A percentile compares a stretch with the other conserved stretches of the same genome.
Conservation (phyloP, 2,888 invertebrate genomes). For the Acanthosepion esculentum region DNA sequence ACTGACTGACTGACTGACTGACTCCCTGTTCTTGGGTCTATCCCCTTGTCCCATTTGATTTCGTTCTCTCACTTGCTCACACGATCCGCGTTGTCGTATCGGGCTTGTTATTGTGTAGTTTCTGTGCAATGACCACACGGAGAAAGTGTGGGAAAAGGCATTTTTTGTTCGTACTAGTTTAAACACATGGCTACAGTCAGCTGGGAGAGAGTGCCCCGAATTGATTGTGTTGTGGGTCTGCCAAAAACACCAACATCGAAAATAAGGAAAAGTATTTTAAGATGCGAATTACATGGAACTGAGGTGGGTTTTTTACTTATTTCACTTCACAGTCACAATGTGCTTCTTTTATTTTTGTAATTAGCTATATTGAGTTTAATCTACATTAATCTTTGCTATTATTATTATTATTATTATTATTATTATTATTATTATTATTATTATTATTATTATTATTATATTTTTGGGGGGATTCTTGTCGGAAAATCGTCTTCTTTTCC, state of each 20-base stretch:
- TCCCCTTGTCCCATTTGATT: neutral
- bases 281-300: neutral
- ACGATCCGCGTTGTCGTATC: neutral
- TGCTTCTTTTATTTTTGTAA: neutral
- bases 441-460: too few species aligned
- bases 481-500: too few species aligned
- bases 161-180: neutral
- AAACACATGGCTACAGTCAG: neutral
- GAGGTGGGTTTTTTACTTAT: neutral
- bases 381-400: too few species aligned
- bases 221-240: neutral
- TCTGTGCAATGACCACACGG: neutral
- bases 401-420: too few species aligned
- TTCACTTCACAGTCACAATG: neutral
- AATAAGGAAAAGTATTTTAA: neutral
- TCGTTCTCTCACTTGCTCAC: neutral
- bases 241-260: neutral
- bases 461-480: too few species aligned
- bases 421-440: too few species aligned
- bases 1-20: neutral
- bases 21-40: neutral
- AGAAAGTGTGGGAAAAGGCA: neutral
- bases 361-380: neutral
- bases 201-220: neutral
- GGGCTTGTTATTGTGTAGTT: neutral